These are phyloP conservation scores for cattle (Bos taurus) DNA, from an alignment of 2,113 vertebrate genomes.

Conservation along the genomic window ARS-UCD2.0 NC_037353.1:50666001-50666500, in stretches of 20 bases:
- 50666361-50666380: not conserved
- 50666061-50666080: not conserved
- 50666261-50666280: not conserved
- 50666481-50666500: not conserved
- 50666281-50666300: not conserved
- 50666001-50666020: fast-evolving
- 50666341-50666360: not conserved
- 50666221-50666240: not conserved
- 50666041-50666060: fast-evolving
- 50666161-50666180: no score
- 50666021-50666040: not conserved
- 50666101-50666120: not conserved
- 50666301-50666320: no score
- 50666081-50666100: no score
- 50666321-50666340: not conserved
- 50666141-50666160: no score
- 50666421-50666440: not conserved
- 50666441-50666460: no score
- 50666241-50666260: not conserved
- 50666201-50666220: no score
- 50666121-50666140: not conserved
- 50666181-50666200: not conserved
- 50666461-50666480: not conserved
- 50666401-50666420: not conserved
- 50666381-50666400: no score